phyloP scores from a whole-genome alignment of 2,888 invertebrate genomes.

The Candidula unifasciata region DNA sequence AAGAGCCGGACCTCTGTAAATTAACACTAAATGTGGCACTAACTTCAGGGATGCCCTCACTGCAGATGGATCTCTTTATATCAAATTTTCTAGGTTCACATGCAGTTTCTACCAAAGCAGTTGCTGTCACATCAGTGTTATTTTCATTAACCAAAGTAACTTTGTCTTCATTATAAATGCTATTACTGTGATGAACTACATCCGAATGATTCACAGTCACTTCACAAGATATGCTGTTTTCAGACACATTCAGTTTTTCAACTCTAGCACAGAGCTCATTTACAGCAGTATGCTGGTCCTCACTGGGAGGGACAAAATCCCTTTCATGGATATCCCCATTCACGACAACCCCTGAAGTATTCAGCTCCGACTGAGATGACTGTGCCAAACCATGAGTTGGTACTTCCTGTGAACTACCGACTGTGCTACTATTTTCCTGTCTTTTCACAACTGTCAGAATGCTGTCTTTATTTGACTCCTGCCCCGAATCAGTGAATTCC shows the following conservation, averaged over 20 bases:
- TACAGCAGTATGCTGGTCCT: not conserved
- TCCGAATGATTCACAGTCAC: conserved; percentile 7
- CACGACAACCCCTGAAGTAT: not conserved
- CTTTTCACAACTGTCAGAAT: not conserved
- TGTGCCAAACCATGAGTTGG: not conserved
- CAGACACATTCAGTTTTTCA: not conserved
- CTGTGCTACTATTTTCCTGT: not conserved
- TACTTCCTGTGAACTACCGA: not conserved
- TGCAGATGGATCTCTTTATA: not conserved
- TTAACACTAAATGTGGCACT: conserved; percentile 31
- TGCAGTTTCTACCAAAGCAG: not conserved
- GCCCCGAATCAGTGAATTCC: not conserved
- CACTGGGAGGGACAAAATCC: not conserved
- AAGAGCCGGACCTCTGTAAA: not conserved
- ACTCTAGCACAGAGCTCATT: not conserved
- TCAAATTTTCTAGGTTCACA: not conserved
- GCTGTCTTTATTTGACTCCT: not conserved
- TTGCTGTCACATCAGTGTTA: not conserved
- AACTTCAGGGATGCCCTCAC: conserved; percentile 7
- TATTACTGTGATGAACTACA: conserved; percentile 24
- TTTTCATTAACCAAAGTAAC: conserved; percentile 28
- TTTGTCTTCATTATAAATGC: not conserved
- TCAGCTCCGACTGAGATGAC: not conserved
- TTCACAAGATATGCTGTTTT: conserved; percentile 16
- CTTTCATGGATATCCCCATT: not conserved